These are phyloP conservation scores for Solea senegalensis DNA, from an alignment of 2,113 vertebrate genomes.

Conservation along the genomic window DNA sequence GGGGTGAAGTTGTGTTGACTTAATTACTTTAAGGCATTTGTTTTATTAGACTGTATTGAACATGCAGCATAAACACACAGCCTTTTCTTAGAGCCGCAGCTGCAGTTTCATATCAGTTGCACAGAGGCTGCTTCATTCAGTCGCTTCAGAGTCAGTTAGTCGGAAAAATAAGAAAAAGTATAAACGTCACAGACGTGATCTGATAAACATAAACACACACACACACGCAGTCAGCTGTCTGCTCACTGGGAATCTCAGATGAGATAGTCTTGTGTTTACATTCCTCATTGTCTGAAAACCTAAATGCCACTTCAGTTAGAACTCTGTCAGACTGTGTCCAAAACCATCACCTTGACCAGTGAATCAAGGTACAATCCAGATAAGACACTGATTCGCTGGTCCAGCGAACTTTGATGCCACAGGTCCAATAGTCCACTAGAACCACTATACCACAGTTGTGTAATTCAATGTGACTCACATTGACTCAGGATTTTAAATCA, in stretches of 20 bases:
- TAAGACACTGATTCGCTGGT: neutral
- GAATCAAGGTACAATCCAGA: neutral
- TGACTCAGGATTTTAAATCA: no score
- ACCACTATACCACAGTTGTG: no score
- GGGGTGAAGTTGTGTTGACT: no score
- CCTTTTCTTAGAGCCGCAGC: neutral
- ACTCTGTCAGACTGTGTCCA: neutral
- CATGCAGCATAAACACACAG: neutral
- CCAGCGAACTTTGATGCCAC: neutral
- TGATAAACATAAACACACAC: constrained; percentile 24
- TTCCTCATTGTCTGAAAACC: constrained; percentile 53
- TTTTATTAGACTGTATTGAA: neutral
- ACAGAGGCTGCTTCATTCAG: constrained; percentile 47
- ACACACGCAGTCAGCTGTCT: constrained; percentile 43
- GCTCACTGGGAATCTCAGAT: constrained; percentile 43
- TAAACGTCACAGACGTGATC: constrained; percentile 52
- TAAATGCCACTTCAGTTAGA: neutral
- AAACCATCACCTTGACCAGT: neutral
- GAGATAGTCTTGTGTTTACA: constrained; percentile 59
- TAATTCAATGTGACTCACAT: no score
- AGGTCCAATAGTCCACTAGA: neutral
- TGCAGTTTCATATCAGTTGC: constrained; percentile 21
- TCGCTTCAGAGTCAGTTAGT: constrained; percentile 27
- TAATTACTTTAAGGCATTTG: no score
- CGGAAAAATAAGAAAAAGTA: constrained; percentile 12